Evolutionary conservation across 1,140 invertebrate genomes (phyloP).

Genomic region (Heliconius congener): DNA sequence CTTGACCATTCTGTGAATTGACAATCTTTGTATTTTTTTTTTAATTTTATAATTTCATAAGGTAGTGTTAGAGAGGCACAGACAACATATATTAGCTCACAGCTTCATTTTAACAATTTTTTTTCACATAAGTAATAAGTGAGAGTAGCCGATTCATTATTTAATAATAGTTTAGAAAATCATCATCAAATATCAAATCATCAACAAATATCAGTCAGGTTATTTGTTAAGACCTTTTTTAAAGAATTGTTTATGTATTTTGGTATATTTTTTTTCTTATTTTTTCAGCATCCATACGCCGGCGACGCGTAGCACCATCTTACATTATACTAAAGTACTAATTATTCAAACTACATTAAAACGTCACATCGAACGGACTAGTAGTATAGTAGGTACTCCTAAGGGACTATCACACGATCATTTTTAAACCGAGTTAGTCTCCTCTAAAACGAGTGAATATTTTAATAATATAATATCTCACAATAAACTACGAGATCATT

Average conservation of each 20-base stretch:
- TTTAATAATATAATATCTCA: conserved; percentile 20
- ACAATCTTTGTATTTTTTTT: background rate
- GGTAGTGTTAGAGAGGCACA: background rate
- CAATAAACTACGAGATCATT: conserved; percentile 36
- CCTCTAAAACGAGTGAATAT: background rate
- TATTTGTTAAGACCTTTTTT: background rate
- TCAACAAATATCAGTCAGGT: background rate
- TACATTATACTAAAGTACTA: conserved; percentile 21
- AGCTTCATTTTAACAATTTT: background rate
- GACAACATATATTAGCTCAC: background rate
- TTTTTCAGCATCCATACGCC: conserved; percentile 14
- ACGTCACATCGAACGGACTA: conserved; percentile 27
- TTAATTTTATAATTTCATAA: background rate
- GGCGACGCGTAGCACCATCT: conserved; percentile 30
- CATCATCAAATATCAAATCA: no score
- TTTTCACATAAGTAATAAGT: background rate
- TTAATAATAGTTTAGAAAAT: background rate
- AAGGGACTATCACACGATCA: conserved; percentile 9
- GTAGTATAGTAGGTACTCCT: conserved; percentile 4
- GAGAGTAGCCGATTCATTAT: background rate
- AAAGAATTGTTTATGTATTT: background rate
- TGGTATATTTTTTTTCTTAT: background rate
- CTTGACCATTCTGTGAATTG: background rate
- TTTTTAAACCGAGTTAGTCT: conserved; percentile 4
- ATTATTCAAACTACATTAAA: conserved; percentile 10